Evolutionary conservation across 1,140 invertebrate genomes (phyloP), one percentile per base, ranked within the genome.

Genomic region (Drosophila seguyi): DNA sequence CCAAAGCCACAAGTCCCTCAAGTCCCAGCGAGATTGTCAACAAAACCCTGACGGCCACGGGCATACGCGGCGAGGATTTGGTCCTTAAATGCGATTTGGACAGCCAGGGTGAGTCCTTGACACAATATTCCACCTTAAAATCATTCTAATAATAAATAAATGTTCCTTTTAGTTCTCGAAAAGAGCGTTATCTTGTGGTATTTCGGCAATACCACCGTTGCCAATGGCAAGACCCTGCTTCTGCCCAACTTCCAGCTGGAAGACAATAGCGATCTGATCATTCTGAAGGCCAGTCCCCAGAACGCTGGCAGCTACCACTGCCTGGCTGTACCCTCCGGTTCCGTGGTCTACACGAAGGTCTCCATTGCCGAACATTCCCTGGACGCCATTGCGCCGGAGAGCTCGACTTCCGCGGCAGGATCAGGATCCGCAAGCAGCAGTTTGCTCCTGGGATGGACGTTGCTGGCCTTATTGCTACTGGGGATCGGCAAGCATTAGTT

Each of bases 301-400:
- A 58, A 34, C 29, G 86, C 74, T 22, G 85, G 85, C 20, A 39
- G 63, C 14, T 88, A 88, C 7, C 18, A 44, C 18, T 88, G 85
- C 59, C 8, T 67, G 39, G 65, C 79, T 8, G 7, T 63, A 52
- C 84, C 84, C 4, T 42, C 65, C 18, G 36, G 44, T 0, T 58
- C 79, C 11, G 25, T 38, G 22, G 27, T 81, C 18, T 44, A 44
- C 44, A 81, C 57, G 0, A 72, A 81, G 18, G 73, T 88, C 5
- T 27, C 75, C 14, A 65, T 88, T 22, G 68, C 53, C 14, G 85
- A 90, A 27, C 81, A 85, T 44, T 73, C 74, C 34, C 42, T 88
- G 45, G 84, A 88, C 25, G 77, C 75, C 48, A 79, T 88, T 29
- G 76, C 69, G 18, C 81, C 85, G 27, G 85, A 88, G 59, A 88